Base-by-base conservation (phyloP, 2,888 invertebrate species). In the Papilio gigon region DNA sequence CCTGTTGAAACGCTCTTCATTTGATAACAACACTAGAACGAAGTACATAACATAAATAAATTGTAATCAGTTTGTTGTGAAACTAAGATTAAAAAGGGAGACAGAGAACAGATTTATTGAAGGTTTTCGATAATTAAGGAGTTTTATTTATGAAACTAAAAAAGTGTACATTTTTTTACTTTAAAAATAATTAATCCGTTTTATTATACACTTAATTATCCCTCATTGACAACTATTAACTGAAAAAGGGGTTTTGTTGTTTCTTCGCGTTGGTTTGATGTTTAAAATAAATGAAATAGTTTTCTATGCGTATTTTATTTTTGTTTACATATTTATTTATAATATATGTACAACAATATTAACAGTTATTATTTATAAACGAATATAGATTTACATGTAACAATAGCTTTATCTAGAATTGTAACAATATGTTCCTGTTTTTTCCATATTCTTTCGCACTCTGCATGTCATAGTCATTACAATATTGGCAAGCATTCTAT, bases 321-420 rank as follows among this genome's bases (percentile, higher is more conserved):
- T 74, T 74, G 76, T 78, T 76, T 75, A 78, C 76, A 76, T 73
- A 79, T 81, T 76, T 83, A 80, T 80, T 82, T 85, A 83, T 83
- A 82, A 75, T 80, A 78, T 89, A 90, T 89, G 86, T 90, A 90
- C 89, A 90, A 83, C 82, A 84, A 85, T 85, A 84, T 85, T 81
- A 90, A 89, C 88, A 86, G 83, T 82, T 77, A 59, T 76, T 80
- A 59, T 76, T 80, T 73, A 70, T 72, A 73, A 77, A 77, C 72
- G 74, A 75, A 79, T 81, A 79, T 80, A 82, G 77, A 80, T 77
- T 79, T 76, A 75, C 73, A 78, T 78, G 75, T 71, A 75, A 72
- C 73, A 70, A 67, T 67, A 68, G 67, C 61, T 62, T 71, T 72
- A 72, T 68, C 64, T 65, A 73, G 71, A 68, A 35, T 58, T 44